Base-by-base conservation (phyloP, 2,888 invertebrate genomes). In the Perithous albicinctus region DNA sequence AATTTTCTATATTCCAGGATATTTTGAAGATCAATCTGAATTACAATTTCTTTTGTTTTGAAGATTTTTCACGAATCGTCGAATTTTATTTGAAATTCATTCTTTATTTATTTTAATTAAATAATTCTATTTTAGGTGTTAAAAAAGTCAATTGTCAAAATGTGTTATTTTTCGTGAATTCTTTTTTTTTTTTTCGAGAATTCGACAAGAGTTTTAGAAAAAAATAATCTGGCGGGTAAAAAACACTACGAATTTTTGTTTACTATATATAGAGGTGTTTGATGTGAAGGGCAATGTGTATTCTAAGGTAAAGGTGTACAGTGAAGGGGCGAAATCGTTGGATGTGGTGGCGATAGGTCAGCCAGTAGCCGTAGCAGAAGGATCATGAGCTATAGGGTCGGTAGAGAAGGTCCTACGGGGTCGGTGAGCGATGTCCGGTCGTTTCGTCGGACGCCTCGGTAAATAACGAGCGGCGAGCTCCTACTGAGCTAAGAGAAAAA, bases 341-440 rank as follows among this genome's bases (percentile, higher is more conserved):
- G 18, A 54, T 54, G 29, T 18, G 18, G 18, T 20, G 38, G 70
- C 18, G 43, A n/a, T 66, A 41, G 64, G 54, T 56, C 51, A 63
- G 64, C 69, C 35, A 26, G 51, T 43, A 48, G 69, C 35, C 35
- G 29, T 46, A 69, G 59, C 18, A 15, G 69, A 61, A 69, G 69
- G 51, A 70, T 70, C 78, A 56, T 32, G 63, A 41, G 73, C 26
- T 51, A 35, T 35, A 8, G 59, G 74, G 66, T 74, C 48, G 54
- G 43, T 66, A 32, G n/a, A n/a, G n/a, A n/a, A 69, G 70, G 78
- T 74, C 75, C 56, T 56, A 59, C 73, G 75, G 66, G n/a, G 79
- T 67, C 80, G 84, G 80, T 82, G 86, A 86, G 82, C 83, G 85
- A 86, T 85, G 85, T 56, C 77, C 76, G 79, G 70, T 86, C 86